These are phyloP conservation scores for Varanus komodoensis DNA, from an alignment of 2,113 vertebrate genomes.

Conservation along the genomic window DNA sequence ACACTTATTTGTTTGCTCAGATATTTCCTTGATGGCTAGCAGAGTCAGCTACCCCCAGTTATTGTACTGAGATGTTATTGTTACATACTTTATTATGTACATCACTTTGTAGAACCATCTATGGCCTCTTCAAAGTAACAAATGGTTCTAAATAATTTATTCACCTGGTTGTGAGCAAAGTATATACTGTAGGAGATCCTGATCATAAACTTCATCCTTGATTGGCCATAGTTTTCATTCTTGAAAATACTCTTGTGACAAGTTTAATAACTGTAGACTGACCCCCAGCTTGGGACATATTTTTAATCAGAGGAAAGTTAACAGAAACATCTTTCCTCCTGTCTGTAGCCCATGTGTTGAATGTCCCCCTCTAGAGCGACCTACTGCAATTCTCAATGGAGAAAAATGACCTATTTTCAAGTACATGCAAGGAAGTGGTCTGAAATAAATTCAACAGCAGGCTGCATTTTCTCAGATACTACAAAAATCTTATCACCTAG, in stretches of 20 bases:
- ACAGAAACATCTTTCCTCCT: slow-evolving; percentile 22
- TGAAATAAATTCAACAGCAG: slow-evolving; percentile 65
- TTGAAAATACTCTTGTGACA: slow-evolving; percentile 34
- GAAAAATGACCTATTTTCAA: slow-evolving; percentile 75
- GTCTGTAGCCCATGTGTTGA: slow-evolving; percentile 25
- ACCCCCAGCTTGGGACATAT: not conserved
- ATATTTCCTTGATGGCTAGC: too few relatives aligned
- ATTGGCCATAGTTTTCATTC: slow-evolving; percentile 5
- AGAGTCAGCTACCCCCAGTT: too few relatives aligned
- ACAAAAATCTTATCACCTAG: slow-evolving; percentile 63
- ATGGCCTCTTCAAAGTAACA: slow-evolving; percentile 31
- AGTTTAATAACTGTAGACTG: slow-evolving; percentile 28
- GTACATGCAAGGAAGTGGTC: slow-evolving; percentile 67
- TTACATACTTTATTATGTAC: too few relatives aligned
- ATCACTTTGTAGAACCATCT: slow-evolving; percentile 8
- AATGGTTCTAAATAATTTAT: slow-evolving; percentile 34
- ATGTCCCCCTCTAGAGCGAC: slow-evolving; percentile 65
- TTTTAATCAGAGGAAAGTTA: slow-evolving; percentile 49
- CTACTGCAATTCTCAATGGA: slow-evolving; percentile 69
- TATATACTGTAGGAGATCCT: not conserved
- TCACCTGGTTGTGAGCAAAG: not conserved
- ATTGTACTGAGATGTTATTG: too few relatives aligned
- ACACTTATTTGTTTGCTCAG: too few relatives aligned
- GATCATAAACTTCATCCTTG: slow-evolving; percentile 19
- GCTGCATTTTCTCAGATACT: slow-evolving; percentile 65